These are phyloP conservation scores for Silvanus unidentatus DNA, from an alignment of 2,888 invertebrate species.

Conservation along the genomic window DNA sequence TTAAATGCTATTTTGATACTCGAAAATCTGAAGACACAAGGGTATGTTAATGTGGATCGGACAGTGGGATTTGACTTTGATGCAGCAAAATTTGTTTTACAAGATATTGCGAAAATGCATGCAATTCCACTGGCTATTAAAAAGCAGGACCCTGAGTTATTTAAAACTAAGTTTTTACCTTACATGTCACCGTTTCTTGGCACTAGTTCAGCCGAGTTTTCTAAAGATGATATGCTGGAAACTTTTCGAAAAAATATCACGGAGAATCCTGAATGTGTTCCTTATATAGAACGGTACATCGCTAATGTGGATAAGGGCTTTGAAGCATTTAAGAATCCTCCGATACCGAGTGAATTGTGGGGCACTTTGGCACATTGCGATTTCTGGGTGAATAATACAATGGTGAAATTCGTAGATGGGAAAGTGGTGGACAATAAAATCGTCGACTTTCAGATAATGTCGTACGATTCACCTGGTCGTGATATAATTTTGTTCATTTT, in stretches of 20 bases:
- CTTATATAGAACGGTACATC: too few species aligned
- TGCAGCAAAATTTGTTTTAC: slow-evolving; percentile 47
- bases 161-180: slow-evolving; percentile 37
- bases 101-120: slow-evolving; percentile 10
- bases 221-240: too few species aligned
- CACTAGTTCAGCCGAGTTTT: too few species aligned
- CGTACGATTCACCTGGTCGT: slow-evolving; percentile 13
- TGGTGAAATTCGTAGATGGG: slow-evolving; percentile 9
- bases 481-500: background rate
- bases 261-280: background rate
- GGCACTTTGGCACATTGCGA: slow-evolving; percentile 19
- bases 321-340: too few species aligned
- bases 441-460: slow-evolving; percentile 25
- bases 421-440: background rate
- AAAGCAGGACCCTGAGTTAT: slow-evolving; percentile 41
- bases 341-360: slow-evolving; percentile 42
- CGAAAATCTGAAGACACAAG: slow-evolving; percentile 47
- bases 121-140: slow-evolving; percentile 43
- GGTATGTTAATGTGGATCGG: slow-evolving; percentile 46
- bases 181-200: slow-evolving; percentile 2
- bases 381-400: slow-evolving; percentile 4
- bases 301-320: too few species aligned
- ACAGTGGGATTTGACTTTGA: slow-evolving; percentile 45
- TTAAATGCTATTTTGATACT: slow-evolving; percentile 41
- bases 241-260: background rate